phyloP scores from a whole-genome alignment of 92 coral and sea anemone species.

The Scolanthus callimorphus region DNA sequence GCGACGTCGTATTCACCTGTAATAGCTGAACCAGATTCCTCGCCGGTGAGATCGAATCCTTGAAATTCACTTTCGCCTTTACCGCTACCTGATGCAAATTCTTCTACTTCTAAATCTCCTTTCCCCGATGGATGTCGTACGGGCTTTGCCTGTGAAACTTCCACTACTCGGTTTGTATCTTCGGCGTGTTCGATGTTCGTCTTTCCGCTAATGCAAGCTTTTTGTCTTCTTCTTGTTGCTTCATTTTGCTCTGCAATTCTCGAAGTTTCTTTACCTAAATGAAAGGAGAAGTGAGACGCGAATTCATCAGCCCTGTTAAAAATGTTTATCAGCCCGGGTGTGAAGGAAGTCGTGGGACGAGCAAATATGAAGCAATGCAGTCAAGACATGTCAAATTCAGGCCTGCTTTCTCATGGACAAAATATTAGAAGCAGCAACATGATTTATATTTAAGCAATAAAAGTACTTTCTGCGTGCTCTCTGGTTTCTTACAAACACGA shows the following conservation, averaged over 20 bases:
- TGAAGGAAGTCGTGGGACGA: too few relatives aligned
- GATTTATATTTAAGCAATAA: too few relatives aligned
- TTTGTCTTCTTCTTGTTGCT: neutral
- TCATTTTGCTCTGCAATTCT: constrained; percentile 5
- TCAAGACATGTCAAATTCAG: too few relatives aligned
- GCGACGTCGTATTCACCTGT: constrained; percentile 32
- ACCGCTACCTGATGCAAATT: neutral
- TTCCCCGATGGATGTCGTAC: neutral
- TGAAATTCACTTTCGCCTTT: neutral
- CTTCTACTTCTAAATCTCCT: neutral
- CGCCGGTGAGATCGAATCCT: neutral
- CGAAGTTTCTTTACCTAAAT: constrained; percentile 4
- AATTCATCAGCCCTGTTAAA: too few relatives aligned
- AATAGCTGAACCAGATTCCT: constrained; percentile 13
- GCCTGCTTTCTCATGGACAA: too few relatives aligned
- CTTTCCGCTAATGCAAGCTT: neutral
- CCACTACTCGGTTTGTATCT: constrained; percentile 12
- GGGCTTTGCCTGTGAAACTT: constrained; percentile 4
- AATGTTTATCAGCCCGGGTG: too few relatives aligned
- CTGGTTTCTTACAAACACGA: too few relatives aligned
- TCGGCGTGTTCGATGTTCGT: constrained; percentile 11
- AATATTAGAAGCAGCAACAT: too few relatives aligned
- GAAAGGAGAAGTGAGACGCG: neutral
- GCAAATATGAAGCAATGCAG: too few relatives aligned
- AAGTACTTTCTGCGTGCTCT: too few relatives aligned